Evolutionary conservation across 1,140 invertebrate genomes (phyloP), one percentile per base, ranked within the genome.

Genomic region (Brachionus sp.): DNA sequence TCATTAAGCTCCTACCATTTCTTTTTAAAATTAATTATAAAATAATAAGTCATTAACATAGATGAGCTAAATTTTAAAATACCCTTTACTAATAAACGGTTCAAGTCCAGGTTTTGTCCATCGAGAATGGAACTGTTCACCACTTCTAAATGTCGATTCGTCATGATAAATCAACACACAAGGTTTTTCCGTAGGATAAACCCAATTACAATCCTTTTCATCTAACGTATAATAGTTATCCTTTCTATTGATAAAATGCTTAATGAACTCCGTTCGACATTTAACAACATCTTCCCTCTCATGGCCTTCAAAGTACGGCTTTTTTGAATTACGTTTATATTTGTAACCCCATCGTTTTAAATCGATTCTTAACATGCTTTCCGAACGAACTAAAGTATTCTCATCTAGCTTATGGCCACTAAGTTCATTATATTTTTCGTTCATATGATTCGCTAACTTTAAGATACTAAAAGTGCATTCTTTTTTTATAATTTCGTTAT

Each of bases 111-210:
- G 10, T 29, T 25, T 66, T 25, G 25, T 29, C 62, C 62, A 66
- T 12, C 62, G 62, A 12, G 16, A 25, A 66, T 23, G 19, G 10
- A 23, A 29, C 10, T 25, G 19, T 25, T 66, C 62, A 29, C 62
- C 62, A 66, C 62, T 66, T 66, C 62, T 66, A 29, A 66, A 66
- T 66, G 62, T 66, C 10, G 62, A 66, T 25, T 66, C 62, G 25
- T 66, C 62, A 12, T 66, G 19, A 66, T 33, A 66, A 23, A 66
- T 66, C 62, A 66, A 12, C 19, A 66, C 62, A 66, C 19, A 1
- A 29, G 23, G 62, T 12, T 66, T 66, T 66, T 66, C 25, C 16
- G 19, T 66, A 25, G 62, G 62, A 29, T 12, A 29, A 33, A 29
- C 25, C 62, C 62, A 66, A 25, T 66, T 12, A 12, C 19, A 33